Conservation (phyloP, 2,888 invertebrate species). For the Horisme vitalbata region DNA sequence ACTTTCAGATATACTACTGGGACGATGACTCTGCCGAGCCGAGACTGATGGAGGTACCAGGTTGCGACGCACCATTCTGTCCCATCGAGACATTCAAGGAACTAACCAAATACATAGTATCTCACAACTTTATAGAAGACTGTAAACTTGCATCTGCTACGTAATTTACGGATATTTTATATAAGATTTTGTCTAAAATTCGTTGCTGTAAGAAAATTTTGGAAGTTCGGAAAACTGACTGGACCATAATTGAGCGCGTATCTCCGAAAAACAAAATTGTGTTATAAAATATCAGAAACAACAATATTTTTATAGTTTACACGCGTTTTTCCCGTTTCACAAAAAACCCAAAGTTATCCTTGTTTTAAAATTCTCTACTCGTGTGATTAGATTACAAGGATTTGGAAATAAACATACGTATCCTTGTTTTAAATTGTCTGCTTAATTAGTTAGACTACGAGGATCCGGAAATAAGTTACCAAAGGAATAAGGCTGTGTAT, state of each 20-base stretch:
- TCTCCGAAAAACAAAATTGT: too few relatives aligned
- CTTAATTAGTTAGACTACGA: too few relatives aligned
- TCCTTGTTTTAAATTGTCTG: too few relatives aligned
- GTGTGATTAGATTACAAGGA: not conserved
- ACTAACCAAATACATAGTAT: slow-evolving; percentile 69
- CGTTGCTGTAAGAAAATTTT: too few relatives aligned
- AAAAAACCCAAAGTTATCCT: too few relatives aligned
- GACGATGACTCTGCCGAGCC: slow-evolving; percentile 77
- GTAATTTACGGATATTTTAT: slow-evolving; percentile 2
- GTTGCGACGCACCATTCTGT: slow-evolving; percentile 74
- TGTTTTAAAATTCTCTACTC: not conserved
- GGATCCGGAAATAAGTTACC: slow-evolving; percentile 11
- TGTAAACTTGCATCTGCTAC: slow-evolving; percentile 60
- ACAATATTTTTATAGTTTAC: too few relatives aligned
- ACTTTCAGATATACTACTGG: slow-evolving; percentile 78
- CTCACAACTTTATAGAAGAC: slow-evolving; percentile 70
- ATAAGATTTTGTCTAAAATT: too few relatives aligned
- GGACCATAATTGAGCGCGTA: too few relatives aligned
- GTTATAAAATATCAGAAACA: too few relatives aligned
- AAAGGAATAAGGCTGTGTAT: slow-evolving; percentile 56
- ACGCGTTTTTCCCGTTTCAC: too few relatives aligned
- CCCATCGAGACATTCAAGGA: slow-evolving; percentile 76
- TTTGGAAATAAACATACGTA: too few relatives aligned
- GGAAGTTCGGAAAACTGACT: too few relatives aligned
- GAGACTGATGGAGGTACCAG: slow-evolving; percentile 77